Conservation (phyloP, 2,797 vertebrate genomes). For the Trachurus trachurus region DNA sequence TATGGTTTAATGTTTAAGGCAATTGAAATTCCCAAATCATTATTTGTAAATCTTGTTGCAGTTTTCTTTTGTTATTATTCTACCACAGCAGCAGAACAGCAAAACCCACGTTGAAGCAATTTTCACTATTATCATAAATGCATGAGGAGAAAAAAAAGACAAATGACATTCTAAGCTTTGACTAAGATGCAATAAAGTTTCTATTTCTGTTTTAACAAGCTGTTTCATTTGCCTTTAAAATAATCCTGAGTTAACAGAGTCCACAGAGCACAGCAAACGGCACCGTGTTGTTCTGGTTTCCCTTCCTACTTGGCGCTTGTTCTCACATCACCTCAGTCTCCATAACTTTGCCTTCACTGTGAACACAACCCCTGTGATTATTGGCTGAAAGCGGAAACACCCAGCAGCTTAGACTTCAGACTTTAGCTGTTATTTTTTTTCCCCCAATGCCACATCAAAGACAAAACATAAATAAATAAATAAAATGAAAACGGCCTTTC, state of each 20-base stretch:
- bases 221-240: slow-evolving; percentile 15
- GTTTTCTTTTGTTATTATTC: not conserved
- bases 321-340: slow-evolving; percentile 47
- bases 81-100: too few relatives aligned
- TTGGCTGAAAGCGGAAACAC: slow-evolving; percentile 46
- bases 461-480: not conserved
- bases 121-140: not conserved
- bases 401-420: slow-evolving; percentile 22
- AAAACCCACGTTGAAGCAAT: too few relatives aligned
- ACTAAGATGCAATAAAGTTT: not conserved
- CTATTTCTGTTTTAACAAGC: not conserved
- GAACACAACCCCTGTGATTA: slow-evolving; percentile 33
- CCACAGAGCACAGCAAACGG: slow-evolving; percentile 9
- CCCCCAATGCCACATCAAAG: slow-evolving; percentile 30
- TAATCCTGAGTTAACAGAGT: slow-evolving; percentile 8
- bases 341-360: slow-evolving; percentile 18
- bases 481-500: not conserved
- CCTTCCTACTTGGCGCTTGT: slow-evolving; percentile 5
- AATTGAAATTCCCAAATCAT: not conserved
- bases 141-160: not conserved
- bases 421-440: slow-evolving; percentile 8
- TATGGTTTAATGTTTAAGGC: not conserved
- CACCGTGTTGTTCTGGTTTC: slow-evolving; percentile 5
- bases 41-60: too few relatives aligned
- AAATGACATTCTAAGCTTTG: not conserved